Evolutionary conservation across 2,113 vertebrate species (phyloP), one percentile per base, ranked within the genome.

Genomic region (rabbit (Oryctolagus cuniculus)): DNA sequence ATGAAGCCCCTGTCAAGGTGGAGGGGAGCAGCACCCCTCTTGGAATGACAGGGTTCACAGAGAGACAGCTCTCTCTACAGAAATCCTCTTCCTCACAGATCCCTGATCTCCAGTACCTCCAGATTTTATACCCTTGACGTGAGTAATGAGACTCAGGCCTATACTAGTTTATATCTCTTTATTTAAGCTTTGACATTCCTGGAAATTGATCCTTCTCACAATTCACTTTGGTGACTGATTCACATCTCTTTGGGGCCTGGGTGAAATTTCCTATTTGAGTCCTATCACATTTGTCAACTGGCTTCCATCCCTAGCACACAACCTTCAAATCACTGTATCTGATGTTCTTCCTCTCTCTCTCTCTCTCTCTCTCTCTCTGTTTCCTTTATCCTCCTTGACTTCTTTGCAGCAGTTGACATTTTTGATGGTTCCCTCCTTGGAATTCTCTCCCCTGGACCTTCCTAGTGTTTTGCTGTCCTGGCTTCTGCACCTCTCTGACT

Each of bases 141-240:
- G 15, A 31, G 4, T 27, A 29, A 38, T 79, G 89, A 49, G 12
- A 53, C 49, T 16, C 79, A 90, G 61, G 13, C 51, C 0, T 4
- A 2, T 2, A 29, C 44, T 63, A 63, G 2, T 90, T 80, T 81
- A 4, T 58, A 22, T 44, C 6, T 44, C 6, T 6, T 44, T 44
- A 44, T 44, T 6, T 66, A 31, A 87, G 17, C n/a, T 34, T 93
- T 38, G 74, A 55, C n/a, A 87, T 91, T 83, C 91, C 53, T 85
- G 78, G 72, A 87, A 92, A 17, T 10, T 31, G 24, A 69, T 10
- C 16, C 2, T 2, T 36, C 64, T 75, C 31, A 24, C 31, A n/a
- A 0, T 79, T 82, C 19, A 74, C 61, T 92, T 92, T 17, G 31
- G 10, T 78, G 29, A 74, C 69, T 89, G 38, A 36, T 24, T 34